Conservation (phyloP, 1,140 invertebrate species). For the Ceratitis capitata region DNA sequence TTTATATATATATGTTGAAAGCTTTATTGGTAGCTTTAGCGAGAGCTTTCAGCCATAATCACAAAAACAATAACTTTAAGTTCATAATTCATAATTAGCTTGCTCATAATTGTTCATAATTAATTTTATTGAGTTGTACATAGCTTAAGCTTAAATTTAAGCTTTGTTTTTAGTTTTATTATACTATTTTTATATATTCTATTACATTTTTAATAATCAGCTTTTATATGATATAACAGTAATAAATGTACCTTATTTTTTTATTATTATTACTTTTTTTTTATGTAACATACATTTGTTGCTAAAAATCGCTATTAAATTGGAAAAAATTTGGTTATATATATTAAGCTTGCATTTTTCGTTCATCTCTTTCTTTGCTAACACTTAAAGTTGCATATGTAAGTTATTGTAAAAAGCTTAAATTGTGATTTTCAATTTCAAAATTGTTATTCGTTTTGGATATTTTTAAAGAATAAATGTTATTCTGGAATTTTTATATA, state of each 20-base stretch:
- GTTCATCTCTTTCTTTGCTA: background rate
- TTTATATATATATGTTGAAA: background rate
- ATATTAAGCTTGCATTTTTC: background rate
- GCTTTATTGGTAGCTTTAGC: background rate
- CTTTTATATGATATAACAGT: background rate
- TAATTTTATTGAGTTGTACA: background rate
- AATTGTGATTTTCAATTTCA: background rate
- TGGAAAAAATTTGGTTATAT: background rate
- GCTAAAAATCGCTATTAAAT: background rate
- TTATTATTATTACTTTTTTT: background rate
- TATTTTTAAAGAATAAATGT: too few relatives aligned
- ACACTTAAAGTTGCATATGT: background rate
- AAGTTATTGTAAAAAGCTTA: conserved; percentile 17
- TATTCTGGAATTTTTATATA: too few relatives aligned
- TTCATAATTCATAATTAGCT: background rate
- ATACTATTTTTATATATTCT: background rate
- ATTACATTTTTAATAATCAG: background rate
- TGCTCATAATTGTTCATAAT: background rate
- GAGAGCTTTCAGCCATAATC: background rate
- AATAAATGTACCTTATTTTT: background rate
- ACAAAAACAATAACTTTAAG: background rate
- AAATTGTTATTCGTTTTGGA: background rate
- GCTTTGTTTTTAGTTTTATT: background rate
- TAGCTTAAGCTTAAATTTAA: background rate
- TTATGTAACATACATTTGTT: background rate